Percentiles rank a stretch among this genome's conserved stretches.
These are phyloP conservation scores for Halcyon badia DNA, from an alignment of 2,797 vertebrate genomes.

Conservation along the genomic window DNA sequence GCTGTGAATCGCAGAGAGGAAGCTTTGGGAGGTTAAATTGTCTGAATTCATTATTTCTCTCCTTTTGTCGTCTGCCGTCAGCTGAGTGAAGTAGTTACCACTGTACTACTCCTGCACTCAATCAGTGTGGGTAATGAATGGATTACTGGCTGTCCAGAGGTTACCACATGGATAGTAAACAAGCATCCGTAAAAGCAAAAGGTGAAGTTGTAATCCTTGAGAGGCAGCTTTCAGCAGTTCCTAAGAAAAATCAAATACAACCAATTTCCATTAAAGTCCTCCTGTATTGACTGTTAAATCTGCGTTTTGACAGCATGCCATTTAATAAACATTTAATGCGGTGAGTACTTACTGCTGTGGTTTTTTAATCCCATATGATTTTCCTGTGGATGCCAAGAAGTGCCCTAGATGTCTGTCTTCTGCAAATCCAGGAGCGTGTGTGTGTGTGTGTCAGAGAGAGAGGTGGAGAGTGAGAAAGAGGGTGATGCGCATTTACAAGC, in stretches of 20 bases:
- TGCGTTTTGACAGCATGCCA: conserved; percentile 50
- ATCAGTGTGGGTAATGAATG: conserved; percentile 31
- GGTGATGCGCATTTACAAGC: conserved; percentile 46
- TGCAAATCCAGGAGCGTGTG: conserved; percentile 38
- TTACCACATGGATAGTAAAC: conserved; percentile 25
- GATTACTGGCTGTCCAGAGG: conserved; percentile 29
- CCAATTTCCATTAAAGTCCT: conserved; percentile 9
- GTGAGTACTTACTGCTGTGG: conserved; percentile 70
- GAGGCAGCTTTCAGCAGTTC: conserved; percentile 37
- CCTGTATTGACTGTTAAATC: conserved; percentile 13
- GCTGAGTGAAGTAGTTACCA: conserved; percentile 3
- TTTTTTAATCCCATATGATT: conserved; percentile 39
- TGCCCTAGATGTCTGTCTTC: conserved; percentile 36
- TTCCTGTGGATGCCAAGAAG: conserved; percentile 49
- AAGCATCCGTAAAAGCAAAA: conserved; percentile 49
- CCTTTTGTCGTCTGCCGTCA: conserved; percentile 5
- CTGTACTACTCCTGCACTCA: neutral
- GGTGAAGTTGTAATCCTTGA: conserved; percentile 26
- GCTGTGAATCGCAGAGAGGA: conserved; percentile 66
- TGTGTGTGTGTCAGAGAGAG: neutral
- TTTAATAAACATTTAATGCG: conserved; percentile 50
- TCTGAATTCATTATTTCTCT: conserved; percentile 67
- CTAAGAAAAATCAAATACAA: conserved; percentile 47
- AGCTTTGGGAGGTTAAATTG: conserved; percentile 74
- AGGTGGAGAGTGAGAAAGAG: conserved; percentile 9